Conservation (phyloP, 1,140 invertebrate species). For the Tetranychus urticae region DNA sequence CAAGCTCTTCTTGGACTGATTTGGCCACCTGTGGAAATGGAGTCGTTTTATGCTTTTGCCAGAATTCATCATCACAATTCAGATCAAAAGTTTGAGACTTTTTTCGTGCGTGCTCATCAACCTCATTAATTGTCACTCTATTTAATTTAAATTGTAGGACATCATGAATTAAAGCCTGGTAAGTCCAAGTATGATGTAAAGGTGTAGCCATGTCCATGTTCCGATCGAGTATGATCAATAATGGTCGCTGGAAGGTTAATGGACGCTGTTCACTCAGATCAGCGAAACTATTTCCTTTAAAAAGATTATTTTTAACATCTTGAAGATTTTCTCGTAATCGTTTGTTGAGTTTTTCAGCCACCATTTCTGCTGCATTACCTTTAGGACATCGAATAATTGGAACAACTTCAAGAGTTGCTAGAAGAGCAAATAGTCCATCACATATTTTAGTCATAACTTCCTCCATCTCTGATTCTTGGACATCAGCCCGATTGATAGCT, state of each 20-base stretch:
- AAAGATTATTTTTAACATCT: constrained; percentile 72
- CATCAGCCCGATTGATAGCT: constrained; percentile 83
- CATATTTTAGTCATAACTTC: constrained; percentile 78
- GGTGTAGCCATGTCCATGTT: constrained; percentile 92
- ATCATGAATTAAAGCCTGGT: constrained; percentile 89
- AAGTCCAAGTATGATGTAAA: constrained; percentile 97
- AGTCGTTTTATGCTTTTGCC: constrained; percentile 75
- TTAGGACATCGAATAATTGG: constrained; percentile 84
- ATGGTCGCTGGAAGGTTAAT: constrained; percentile 50
- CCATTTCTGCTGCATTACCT: constrained; percentile 94
- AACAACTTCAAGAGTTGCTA: constrained; percentile 77
- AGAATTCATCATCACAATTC: constrained; percentile 65
- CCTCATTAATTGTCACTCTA: constrained; percentile 51
- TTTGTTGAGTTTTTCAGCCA: constrained; percentile 87
- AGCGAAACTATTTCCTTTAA: constrained; percentile 21
- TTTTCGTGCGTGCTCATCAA: constrained; percentile 20
- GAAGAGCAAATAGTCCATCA: constrained; percentile 87
- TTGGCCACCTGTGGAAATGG: constrained; percentile 94
- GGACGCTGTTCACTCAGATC: background rate
- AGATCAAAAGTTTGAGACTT: constrained; percentile 78
- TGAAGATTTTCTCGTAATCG: constrained; percentile 88
- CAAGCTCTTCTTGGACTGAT: constrained; percentile 89
- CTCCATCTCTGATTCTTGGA: constrained; percentile 89
- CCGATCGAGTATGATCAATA: constrained; percentile 77
- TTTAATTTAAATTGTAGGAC: constrained; percentile 75